Conservation (phyloP, 2,113 vertebrate genomes). For the Phalacrocorax brasilianus region DNA sequence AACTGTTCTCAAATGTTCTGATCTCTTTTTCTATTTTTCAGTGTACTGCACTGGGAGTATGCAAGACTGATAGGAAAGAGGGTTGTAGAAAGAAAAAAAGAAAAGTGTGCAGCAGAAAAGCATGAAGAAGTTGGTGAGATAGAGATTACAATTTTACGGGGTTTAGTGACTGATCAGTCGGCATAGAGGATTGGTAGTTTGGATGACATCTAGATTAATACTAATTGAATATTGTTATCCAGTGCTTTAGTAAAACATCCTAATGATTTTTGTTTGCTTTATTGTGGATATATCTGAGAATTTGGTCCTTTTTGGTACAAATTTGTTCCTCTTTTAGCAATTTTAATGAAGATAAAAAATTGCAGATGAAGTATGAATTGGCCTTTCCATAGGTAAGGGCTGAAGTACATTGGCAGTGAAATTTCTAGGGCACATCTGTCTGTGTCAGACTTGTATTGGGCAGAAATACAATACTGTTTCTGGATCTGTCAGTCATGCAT, state of each 20-base stretch:
- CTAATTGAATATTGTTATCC: neutral
- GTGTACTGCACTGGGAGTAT: neutral
- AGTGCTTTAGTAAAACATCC: neutral
- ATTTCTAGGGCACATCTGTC: constrained; percentile 10
- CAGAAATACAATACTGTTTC: neutral
- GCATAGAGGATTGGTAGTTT: neutral
- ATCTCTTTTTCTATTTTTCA: neutral
- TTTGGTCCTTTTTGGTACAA: neutral
- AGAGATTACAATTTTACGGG: neutral
- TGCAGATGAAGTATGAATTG: neutral
- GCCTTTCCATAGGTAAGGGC: neutral
- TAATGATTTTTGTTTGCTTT: neutral
- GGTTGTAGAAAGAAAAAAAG: neutral
- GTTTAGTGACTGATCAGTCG: neutral
- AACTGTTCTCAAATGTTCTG: neutral
- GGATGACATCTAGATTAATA: neutral
- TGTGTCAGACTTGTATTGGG: neutral
- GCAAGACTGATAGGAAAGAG: neutral
- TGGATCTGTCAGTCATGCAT: neutral
- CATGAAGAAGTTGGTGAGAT: neutral
- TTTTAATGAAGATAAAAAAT: neutral
- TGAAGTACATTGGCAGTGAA: constrained; percentile 6
- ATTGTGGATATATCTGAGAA: neutral
- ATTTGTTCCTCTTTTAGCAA: neutral
- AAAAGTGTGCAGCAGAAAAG: neutral